Evolutionary conservation across 2,113 vertebrate species (phyloP).

Genomic region (Danio rerio): DNA sequence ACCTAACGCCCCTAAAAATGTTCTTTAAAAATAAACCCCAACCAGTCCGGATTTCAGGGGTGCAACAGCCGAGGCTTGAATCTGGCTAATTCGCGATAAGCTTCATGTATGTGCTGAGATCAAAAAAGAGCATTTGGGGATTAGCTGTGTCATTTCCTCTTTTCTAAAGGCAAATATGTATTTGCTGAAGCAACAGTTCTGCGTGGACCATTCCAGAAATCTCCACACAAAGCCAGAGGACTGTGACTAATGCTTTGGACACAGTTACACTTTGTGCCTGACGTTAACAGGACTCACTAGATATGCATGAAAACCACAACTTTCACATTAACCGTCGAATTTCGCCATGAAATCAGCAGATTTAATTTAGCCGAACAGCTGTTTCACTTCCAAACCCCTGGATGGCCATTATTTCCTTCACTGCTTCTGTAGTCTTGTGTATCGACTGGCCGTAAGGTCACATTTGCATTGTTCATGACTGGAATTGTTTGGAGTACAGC

Average conservation of each 20-base stretch:
- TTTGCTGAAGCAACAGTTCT: too few relatives aligned
- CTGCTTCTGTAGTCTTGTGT: constrained; percentile 3
- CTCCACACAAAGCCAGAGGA: constrained; percentile 16
- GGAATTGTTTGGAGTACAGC: background rate
- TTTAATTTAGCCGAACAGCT: constrained; percentile 37
- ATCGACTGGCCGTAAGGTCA: constrained; percentile 39
- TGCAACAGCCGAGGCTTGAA: too few relatives aligned
- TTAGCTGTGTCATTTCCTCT: too few relatives aligned
- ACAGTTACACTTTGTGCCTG: constrained; percentile 39
- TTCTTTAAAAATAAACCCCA: too few relatives aligned
- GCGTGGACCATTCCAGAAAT: too few relatives aligned
- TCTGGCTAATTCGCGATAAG: too few relatives aligned
- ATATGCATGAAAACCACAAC: constrained; percentile 36
- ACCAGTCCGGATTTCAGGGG: too few relatives aligned
- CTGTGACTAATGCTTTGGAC: constrained; percentile 35
- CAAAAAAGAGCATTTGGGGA: too few relatives aligned
- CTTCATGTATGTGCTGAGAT: too few relatives aligned
- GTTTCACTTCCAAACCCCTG: constrained; percentile 26
- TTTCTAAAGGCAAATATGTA: too few relatives aligned
- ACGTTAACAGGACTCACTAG: constrained; percentile 19
- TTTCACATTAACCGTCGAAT: background rate
- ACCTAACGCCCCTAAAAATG: too few relatives aligned
- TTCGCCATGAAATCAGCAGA: constrained; percentile 43
- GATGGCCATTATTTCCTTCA: constrained; percentile 43
- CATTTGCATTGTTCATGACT: constrained; percentile 8